Evolutionary conservation across 2,113 vertebrate genomes (phyloP).

Genomic region (Clarias gariepinus): DNA sequence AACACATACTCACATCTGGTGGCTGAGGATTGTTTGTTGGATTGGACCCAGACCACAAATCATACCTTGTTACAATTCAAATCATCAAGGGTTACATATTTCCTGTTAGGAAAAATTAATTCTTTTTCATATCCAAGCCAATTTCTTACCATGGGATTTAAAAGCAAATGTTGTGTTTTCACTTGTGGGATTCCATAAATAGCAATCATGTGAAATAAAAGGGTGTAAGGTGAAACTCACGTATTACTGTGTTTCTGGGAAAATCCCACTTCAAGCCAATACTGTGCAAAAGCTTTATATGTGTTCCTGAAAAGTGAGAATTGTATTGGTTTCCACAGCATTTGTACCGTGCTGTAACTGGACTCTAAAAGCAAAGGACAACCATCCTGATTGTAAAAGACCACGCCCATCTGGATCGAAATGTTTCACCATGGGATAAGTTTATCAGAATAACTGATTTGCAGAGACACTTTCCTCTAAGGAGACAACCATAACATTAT

Average conservation of each 20-base stretch:
- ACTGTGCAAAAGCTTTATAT: neutral
- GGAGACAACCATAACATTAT: neutral
- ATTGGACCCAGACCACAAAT: constrained; percentile 9
- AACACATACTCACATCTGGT: constrained; percentile 6
- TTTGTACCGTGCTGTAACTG: too few relatives aligned
- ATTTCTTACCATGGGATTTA: neutral
- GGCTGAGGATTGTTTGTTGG: neutral
- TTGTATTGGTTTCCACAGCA: neutral
- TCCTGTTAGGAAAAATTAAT: neutral
- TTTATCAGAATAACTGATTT: neutral
- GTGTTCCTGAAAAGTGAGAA: neutral
- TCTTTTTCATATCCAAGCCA: constrained; percentile 5
- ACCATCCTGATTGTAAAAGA: neutral
- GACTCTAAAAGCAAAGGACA: neutral
- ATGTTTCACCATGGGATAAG: neutral
- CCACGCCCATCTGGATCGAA: neutral
- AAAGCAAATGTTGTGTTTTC: neutral
- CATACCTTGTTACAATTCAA: neutral
- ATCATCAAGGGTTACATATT: constrained; percentile 11
- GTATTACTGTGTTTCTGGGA: neutral
- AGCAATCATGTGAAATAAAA: neutral
- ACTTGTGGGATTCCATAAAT: neutral
- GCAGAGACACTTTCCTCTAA: neutral
- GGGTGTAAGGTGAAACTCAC: neutral
- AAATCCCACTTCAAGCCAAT: neutral